Evolutionary conservation across 2,888 invertebrate genomes (phyloP), one percentile per base, ranked within the genome.

Genomic region (Galerucella calmariensis): DNA sequence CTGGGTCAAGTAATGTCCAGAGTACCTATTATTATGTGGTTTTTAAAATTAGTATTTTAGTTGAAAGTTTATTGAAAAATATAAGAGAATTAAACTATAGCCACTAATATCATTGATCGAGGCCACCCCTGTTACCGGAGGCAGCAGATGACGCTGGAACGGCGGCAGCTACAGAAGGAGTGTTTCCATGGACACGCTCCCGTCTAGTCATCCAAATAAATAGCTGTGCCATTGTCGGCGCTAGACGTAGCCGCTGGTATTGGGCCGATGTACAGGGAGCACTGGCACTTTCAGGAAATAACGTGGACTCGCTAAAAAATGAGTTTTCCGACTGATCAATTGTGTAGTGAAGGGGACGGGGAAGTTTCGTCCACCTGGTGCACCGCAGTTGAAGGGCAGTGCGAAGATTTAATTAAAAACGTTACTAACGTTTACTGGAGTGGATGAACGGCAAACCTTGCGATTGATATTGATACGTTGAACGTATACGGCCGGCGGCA

Each of bases 181-280:
- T 81, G 84, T 85, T 84, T 83, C 84, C 84, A 85, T 85, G 84
- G 84, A 79, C 83, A 84, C 84, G 83, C 81, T 78, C 77, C 77
- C 76, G 77, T 75, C 73, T 76, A 79, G 76, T 74, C 72, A 59
- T 20, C 80, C 81, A 81, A 72, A 72, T 76, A 70, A 78, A 74
- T 77, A 75, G 63, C 72, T 61, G 75, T 61, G 70, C 69, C 58
- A 59, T 65, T 65, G 56, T 53, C 46, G 53, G 68, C 20, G 58
- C 51, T 62, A 73, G 73, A 73, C 75, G 67, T 73, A 68, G 63
- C 69, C 41, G 62, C 59, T 78, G 74, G 75, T 53, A 62, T 67
- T 79, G 74, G 77, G 24, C 69, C 66, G 73, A 66, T 77, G 81
- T 75, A 63, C 82, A 68, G 79, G 78, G 81, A 73, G 44, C 58